Evolutionary conservation across 2,113 vertebrate species (phyloP), one percentile per base, ranked within the genome.

Genomic region (Ophiodon elongatus): DNA sequence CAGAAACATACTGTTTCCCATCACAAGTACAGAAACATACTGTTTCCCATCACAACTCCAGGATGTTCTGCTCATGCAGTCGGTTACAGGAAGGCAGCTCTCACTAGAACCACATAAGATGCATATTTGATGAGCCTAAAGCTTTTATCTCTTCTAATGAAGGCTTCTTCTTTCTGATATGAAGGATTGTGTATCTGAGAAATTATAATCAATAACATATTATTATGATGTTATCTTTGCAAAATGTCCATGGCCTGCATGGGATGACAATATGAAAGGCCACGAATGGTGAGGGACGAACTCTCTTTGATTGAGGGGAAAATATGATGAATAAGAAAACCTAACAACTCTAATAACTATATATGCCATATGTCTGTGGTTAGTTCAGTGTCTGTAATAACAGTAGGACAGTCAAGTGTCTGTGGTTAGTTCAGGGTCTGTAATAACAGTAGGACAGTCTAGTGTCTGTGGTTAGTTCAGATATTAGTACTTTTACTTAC

Each of bases 61-160:
- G 35, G n/a, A n/a, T 33, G 17, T 13, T 33, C 66, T 31, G 29
- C 63, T 47, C 23, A 29, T 13, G 4, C 52, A 45, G 35, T 25
- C 75, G 45, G 67, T 41, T 13, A 41, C 77, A 54, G 67, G 67
- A 56, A n/a, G n/a, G n/a, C n/a, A n/a, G n/a, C n/a, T n/a, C n/a
- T n/a, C n/a, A n/a, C n/a, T n/a, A 72, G 57, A 4, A 17, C 37
- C 73, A n/a, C 17, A 78, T 45, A 9, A 15, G 9, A 69, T 82
- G 31, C 29, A 82, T 82, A 63, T 64, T 69, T 73, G 6, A 86
- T 82, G 68, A 73, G 50, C 11, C 31, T 0, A 27, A 17, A 31
- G 31, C 15, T 50, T 39, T 63, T 1, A 54, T 43, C 69, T 64
- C 41, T 31, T 65, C 60, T 73, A 79, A 71, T 79, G 67, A 47